Conservation (phyloP, 2,888 invertebrate species). For the Tetheella fluctuosa region DNA sequence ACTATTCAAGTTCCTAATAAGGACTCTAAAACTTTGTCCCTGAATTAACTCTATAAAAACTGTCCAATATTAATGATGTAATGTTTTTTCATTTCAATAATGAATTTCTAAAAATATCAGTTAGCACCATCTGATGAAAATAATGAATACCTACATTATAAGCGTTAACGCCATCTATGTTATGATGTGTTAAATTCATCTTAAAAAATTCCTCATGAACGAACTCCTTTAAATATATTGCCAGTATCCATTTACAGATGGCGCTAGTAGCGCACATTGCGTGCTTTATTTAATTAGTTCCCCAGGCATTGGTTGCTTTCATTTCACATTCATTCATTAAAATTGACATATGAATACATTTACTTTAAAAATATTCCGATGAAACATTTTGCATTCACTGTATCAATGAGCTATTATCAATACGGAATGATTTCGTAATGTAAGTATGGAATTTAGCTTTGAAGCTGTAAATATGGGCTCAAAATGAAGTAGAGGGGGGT, state of each 20-base stretch:
- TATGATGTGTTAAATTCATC: not conserved
- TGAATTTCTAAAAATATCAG: not conserved
- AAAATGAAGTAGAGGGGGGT: not conserved
- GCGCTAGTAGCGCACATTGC: conserved; percentile 19
- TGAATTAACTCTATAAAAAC: too few species aligned
- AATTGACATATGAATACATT: conserved; percentile 1
- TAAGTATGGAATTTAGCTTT: not conserved
- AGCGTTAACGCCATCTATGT: not conserved
- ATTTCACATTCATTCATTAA: conserved; percentile 10
- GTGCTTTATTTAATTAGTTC: conserved; percentile 4
- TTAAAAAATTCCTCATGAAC: not conserved
- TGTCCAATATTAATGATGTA: too few species aligned
- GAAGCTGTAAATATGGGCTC: not conserved
- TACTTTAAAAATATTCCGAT: not conserved
- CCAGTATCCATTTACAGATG: conserved; percentile 28
- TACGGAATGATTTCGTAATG: not conserved
- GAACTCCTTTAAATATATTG: not conserved
- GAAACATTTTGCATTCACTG: not conserved
- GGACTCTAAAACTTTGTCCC: too few species aligned
- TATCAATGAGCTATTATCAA: not conserved
- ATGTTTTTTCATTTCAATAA: too few species aligned
- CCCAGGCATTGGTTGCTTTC: conserved; percentile 8
- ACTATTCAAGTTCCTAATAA: too few species aligned
- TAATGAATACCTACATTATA: not conserved
- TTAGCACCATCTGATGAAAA: not conserved